Evolutionary conservation across 2,888 invertebrate genomes (phyloP), one percentile per base, ranked within the genome.

Genomic region (Melikaiella ostensackeni): DNA sequence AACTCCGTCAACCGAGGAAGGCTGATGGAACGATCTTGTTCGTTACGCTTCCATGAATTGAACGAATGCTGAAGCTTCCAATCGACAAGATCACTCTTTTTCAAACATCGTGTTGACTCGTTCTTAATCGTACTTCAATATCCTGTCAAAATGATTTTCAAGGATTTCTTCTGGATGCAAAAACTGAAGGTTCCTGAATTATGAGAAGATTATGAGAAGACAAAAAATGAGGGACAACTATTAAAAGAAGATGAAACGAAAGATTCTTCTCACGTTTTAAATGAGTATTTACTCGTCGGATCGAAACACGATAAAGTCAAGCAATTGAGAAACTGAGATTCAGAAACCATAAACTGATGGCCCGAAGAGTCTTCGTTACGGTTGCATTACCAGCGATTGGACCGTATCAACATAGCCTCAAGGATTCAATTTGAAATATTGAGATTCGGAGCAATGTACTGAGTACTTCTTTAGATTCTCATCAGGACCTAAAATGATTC

Each of bases 11-110:
- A 59, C 57, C 74, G 59, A 61, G 74, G 50, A 74, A 74, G 27
- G 59, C 24, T 50, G 50, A 70, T 21, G 70, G 46, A 70, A 70
- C 33, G 42, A 27, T 50, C 33, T 46, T 70, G 62, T 70, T 70
- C 70, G 74, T 74, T 57, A 59, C 74, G 74, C 74, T 57, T 50
- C 74, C 42, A 57, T 74, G 74, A 74, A 74, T 35, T 27, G 38
- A 74, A 74, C 57, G 33, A 70, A 70, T 70, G 38, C 42, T 70
- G 46, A 63, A 30, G 38, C 59, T 27, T 74, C 11, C 35, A 59
- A 55, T 8, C 30, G 57, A 59, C 57, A 57, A 57, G 30, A 74
- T 59, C n/a, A 59, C 16, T n/a, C 11, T 74, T 74, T 55, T 74
- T 55, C 59, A 66, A 27, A n/a, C 16, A 70, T 50, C n/a, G 9